These are phyloP conservation scores for Hyles vespertilio DNA, from an alignment of 1,140 invertebrate species.

Conservation along the genomic window DNA sequence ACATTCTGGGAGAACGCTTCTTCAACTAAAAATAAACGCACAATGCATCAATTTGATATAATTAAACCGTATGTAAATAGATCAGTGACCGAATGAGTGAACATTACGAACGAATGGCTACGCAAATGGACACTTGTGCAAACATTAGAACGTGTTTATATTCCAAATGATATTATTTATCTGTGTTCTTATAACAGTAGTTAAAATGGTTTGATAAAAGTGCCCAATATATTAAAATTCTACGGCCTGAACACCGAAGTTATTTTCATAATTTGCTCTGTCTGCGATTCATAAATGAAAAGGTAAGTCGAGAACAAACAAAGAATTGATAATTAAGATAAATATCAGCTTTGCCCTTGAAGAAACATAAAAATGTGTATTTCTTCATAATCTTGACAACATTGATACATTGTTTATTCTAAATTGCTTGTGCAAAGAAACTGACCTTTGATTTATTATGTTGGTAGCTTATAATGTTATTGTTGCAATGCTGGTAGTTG, in stretches of 20 bases:
- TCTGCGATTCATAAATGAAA: conserved; percentile 8
- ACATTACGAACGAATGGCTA: conserved; percentile 15
- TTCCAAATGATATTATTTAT: too few species aligned
- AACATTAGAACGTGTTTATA: conserved; percentile 5
- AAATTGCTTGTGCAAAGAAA: too few species aligned
- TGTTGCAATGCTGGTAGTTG: too few species aligned
- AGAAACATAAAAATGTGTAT: background rate
- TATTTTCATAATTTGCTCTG: background rate
- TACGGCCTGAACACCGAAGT: background rate
- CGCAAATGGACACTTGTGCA: conserved; percentile 13
- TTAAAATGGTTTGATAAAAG: too few species aligned
- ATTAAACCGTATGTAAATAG: conserved; percentile 37
- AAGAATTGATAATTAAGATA: too few species aligned
- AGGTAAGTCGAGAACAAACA: background rate
- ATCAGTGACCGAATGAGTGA: conserved; percentile 21
- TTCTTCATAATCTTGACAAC: background rate
- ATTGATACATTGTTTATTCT: too few species aligned
- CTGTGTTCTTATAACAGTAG: too few species aligned
- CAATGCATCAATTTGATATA: conserved; percentile 27
- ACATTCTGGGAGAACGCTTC: too few species aligned
- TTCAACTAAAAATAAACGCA: conserved; percentile 17
- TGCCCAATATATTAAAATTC: too few species aligned
- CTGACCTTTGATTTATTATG: too few species aligned
- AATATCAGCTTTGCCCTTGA: background rate
- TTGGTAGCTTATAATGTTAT: too few species aligned